phyloP scores from a whole-genome alignment of 2,113 vertebrate species.

The Pomatorhinus ruficollis region DNA sequence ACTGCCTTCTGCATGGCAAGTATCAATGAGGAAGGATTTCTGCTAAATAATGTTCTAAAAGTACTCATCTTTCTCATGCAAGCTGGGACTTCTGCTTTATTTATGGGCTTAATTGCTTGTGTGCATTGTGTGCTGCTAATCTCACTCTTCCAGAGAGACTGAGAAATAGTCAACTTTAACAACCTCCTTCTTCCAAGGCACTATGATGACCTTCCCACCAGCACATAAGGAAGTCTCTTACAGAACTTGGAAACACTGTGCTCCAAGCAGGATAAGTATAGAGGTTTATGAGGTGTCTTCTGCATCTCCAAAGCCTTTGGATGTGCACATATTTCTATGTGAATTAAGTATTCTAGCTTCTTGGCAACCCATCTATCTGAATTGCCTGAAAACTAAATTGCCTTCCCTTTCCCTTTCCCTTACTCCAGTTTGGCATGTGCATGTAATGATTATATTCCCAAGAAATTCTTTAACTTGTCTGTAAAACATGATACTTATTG shows the following conservation, averaged over 20 bases:
- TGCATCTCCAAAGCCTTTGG: background rate
- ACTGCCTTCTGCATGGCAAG: rapidly evolving
- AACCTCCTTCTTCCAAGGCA: background rate
- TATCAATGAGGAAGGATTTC: background rate
- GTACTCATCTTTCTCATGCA: background rate
- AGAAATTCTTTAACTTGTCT: constrained; percentile 25
- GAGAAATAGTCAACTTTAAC: background rate
- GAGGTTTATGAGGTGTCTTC: constrained; percentile 25
- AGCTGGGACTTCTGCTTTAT: background rate
- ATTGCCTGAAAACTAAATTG: background rate
- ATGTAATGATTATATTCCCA: background rate
- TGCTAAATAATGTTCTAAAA: background rate
- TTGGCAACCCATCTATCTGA: background rate
- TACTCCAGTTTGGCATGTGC: background rate
- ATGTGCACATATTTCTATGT: background rate
- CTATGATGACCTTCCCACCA: background rate
- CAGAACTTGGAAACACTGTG: background rate
- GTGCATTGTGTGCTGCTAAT: background rate
- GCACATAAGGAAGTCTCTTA: background rate
- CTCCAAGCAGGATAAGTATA: background rate
- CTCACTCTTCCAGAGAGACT: background rate
- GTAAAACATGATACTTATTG: constrained; percentile 7
- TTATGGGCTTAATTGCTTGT: background rate
- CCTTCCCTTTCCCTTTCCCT: background rate
- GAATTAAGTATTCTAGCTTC: background rate